Percentiles rank a stretch among this genome's conserved stretches.
These are phyloP conservation scores for Sturnus vulgaris DNA, from an alignment of 2,113 vertebrate genomes.

Conservation along the genomic window DNA sequence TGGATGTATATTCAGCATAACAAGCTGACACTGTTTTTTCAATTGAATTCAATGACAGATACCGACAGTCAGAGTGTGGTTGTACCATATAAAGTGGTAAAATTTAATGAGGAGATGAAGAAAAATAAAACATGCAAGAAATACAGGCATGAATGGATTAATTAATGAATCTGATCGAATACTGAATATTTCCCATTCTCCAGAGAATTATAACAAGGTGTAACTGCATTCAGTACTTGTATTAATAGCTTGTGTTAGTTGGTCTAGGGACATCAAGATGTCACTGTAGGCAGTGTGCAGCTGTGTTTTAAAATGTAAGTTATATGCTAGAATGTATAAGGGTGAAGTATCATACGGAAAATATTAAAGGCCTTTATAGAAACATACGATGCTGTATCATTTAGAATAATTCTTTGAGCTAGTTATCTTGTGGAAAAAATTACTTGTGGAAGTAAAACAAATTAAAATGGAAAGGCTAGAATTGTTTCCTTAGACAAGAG, in stretches of 20 bases:
- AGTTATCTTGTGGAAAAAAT: constrained; percentile 15
- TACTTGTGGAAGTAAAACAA: not conserved
- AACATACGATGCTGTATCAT: not conserved
- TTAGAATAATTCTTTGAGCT: not conserved
- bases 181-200: not conserved
- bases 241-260: not conserved
- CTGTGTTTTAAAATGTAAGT: not conserved
- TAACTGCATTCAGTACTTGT: not conserved
- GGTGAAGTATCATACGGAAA: not conserved
- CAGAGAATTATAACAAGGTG: not conserved
- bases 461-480: not conserved
- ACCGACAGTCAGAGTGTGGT: not conserved
- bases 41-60: not conserved
- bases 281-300: not conserved
- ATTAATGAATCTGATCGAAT: not conserved
- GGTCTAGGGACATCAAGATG: not conserved
- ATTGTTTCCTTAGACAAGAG: not conserved
- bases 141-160: not conserved
- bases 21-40: not conserved
- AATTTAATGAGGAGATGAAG: not conserved
- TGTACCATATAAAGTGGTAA: not conserved
- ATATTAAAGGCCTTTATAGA: not conserved
- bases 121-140: not conserved
- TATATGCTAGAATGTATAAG: not conserved
- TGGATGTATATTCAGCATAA: not conserved